Evolutionary conservation across 2,113 vertebrate species (phyloP), one percentile per base, ranked within the genome.

Genomic region (Thinocorus orbignyianus): DNA sequence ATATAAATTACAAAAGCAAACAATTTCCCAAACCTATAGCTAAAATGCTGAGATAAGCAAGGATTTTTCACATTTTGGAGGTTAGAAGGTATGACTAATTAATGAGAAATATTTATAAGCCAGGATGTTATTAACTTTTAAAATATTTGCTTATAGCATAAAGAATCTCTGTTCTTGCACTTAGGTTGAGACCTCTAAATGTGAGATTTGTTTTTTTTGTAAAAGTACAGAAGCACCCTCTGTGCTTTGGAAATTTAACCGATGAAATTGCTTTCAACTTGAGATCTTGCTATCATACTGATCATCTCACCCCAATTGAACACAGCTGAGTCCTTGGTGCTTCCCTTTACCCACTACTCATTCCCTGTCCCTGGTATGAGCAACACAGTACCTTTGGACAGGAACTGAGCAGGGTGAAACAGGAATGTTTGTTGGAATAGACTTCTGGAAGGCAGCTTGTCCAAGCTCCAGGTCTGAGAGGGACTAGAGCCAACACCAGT

Each of bases 61-160:
- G 69, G 37, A 76, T 28, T 46, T 68, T 71, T 74, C 52, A 4
- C 55, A 65, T 86, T 95, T 71, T 60, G 30, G 30, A 86, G 51
- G 35, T 90, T 60, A 88, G 49, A 92, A 92, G 31, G 26, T 71
- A 84, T 68, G 57, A 89, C 54, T 91, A 92, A 78, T 81, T 82
- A 91, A 86, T 81, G 65, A 68, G 61, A 79, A 94, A 96, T 70
- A 84, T 64, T 83, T 90, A 71, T 49, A 88, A 69, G 20, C 28
- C 57, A 91, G 65, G 17, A 71, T 69, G 35, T 39, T 68, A 78
- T 86, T 76, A 88, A 86, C 68, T 95, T 93, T n/a, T 51, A 77
- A 81, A 91, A 52, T 91, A 93, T 66, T 83, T 91, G 48, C 70
- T 87, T 76, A 85, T 31, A 80, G 73, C n/a, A 54, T 58, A 92